These are phyloP conservation scores for Holothuria glaberrima DNA, from an alignment of 35 echinoderm and acorn worm species.

Conservation along the genomic window DNA sequence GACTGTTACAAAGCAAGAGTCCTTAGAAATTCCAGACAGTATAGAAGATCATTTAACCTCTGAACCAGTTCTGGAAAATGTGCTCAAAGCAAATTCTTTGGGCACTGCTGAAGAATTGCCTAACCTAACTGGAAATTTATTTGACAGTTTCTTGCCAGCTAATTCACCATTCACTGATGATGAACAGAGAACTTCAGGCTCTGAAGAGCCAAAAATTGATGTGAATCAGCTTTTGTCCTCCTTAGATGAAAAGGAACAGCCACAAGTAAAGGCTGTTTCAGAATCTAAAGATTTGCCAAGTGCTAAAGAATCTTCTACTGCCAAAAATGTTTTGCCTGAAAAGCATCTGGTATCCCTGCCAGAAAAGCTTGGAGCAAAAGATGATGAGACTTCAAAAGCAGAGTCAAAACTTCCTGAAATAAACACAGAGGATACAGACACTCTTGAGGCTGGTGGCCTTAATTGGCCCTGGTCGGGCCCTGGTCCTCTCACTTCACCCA, in stretches of 20 bases:
- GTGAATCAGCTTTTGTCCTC: slow-evolving; percentile 43
- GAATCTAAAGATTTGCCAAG: background rate
- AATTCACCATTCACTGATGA: slow-evolving; percentile 63
- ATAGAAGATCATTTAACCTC: slow-evolving; percentile 41
- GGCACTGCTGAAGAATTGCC: slow-evolving; percentile 38
- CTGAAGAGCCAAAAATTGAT: slow-evolving; percentile 48
- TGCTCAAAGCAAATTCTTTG: slow-evolving; percentile 29
- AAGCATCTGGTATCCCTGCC: background rate
- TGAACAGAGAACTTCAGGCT: slow-evolving; percentile 28
- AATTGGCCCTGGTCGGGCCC: slow-evolving; percentile 22
- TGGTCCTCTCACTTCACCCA: slow-evolving; percentile 20
- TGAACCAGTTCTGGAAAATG: slow-evolving; percentile 40
- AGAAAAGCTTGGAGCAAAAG: background rate
- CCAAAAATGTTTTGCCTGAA: background rate
- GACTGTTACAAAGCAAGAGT: slow-evolving; percentile 29
- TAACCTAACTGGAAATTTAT: slow-evolving; percentile 51
- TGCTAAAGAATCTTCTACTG: background rate
- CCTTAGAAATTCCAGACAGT: slow-evolving; percentile 57
- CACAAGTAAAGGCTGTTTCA: background rate
- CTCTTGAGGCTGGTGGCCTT: background rate
- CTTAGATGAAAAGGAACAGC: slow-evolving; percentile 36
- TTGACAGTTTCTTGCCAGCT: slow-evolving; percentile 52
- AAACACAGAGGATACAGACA: background rate
- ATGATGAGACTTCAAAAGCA: background rate
- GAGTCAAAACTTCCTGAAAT: background rate